These are phyloP conservation scores for Agonopterix subpropinquella DNA, from an alignment of 2,888 invertebrate genomes.

Conservation along the genomic window DNA sequence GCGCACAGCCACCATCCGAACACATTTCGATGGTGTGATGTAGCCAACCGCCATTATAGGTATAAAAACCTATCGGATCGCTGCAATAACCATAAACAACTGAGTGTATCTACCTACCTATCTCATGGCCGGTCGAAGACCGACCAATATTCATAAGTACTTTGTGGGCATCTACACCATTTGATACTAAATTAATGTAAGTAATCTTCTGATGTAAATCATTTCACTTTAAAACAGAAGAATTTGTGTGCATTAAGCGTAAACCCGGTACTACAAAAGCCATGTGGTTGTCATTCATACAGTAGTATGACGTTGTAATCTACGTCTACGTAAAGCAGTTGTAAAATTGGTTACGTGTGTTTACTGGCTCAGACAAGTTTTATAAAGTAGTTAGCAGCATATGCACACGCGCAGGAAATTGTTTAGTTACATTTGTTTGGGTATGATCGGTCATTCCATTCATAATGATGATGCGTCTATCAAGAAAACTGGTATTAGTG, in stretches of 20 bases:
- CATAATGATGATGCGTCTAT: slow-evolving; percentile 1
- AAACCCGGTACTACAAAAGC: slow-evolving; percentile 20
- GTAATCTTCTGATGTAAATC: too few relatives aligned
- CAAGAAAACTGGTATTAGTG: slow-evolving; percentile 1
- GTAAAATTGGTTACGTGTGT: slow-evolving; percentile 47
- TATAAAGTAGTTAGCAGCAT: slow-evolving; percentile 16
- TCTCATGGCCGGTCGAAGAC: too few relatives aligned
- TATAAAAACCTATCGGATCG: background rate
- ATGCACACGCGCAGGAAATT: slow-evolving; percentile 7
- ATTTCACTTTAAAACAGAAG: too few relatives aligned
- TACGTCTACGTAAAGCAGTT: slow-evolving; percentile 34
- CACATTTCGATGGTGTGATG: slow-evolving; percentile 35
- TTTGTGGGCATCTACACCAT: too few relatives aligned
- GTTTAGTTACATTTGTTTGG: slow-evolving; percentile 9
- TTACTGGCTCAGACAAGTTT: slow-evolving; percentile 37
- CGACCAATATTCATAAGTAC: too few relatives aligned
- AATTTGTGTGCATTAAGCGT: too few relatives aligned
- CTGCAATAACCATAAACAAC: slow-evolving; percentile 2
- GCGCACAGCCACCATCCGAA: slow-evolving; percentile 23
- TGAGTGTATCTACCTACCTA: too few relatives aligned
- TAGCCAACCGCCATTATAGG: slow-evolving; percentile 18
- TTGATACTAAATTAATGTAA: too few relatives aligned
- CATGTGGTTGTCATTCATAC: slow-evolving; percentile 60
- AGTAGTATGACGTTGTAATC: slow-evolving; percentile 43
- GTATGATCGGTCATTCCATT: slow-evolving; percentile 4